A percentile compares a stretch with the other conserved stretches of the same genome.
These are phyloP conservation scores for Drosophila gunungcola DNA, from an alignment of 1,140 invertebrate genomes.

Conservation along the genomic window DNA sequence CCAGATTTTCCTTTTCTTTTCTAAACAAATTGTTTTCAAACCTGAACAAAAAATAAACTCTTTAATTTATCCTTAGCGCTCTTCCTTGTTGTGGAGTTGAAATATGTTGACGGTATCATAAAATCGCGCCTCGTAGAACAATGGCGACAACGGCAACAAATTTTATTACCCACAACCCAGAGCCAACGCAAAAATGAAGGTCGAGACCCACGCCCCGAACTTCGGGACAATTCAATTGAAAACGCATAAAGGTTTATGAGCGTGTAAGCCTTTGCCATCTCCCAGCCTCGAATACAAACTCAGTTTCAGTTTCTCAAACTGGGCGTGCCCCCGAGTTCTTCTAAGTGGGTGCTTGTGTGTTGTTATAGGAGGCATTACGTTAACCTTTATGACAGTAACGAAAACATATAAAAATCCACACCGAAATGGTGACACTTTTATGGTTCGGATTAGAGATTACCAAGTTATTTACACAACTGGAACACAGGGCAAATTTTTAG, in stretches of 20 bases:
- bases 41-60: not conserved
- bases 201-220: constrained; percentile 3
- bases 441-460: constrained; percentile 9
- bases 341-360: constrained; percentile 52
- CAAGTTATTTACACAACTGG: not conserved
- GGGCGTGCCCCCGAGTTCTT: not conserved
- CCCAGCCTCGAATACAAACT: not conserved
- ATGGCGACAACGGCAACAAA: constrained; percentile 59
- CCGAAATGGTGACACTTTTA: constrained; percentile 10
- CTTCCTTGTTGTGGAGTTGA: not conserved
- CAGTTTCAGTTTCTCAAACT: constrained; percentile 3
- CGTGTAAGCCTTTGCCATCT: constrained; percentile 57
- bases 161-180: constrained; percentile 46
- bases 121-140: constrained; percentile 61
- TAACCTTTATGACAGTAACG: constrained; percentile 51
- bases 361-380: constrained; percentile 57
- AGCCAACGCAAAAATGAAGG: constrained; percentile 14
- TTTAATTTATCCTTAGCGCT: not conserved
- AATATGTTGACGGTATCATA: constrained; percentile 50
- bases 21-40: not conserved
- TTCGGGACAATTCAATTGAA: constrained; percentile 65
- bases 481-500: not conserved
- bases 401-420: constrained; percentile 23
- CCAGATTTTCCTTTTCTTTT: no score
- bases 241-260: constrained; percentile 65